Percentiles rank a stretch among this genome's conserved stretches.
These are phyloP conservation scores for Archivesica marissinica DNA, from an alignment of 1,140 invertebrate genomes.

Conservation along the genomic window DNA sequence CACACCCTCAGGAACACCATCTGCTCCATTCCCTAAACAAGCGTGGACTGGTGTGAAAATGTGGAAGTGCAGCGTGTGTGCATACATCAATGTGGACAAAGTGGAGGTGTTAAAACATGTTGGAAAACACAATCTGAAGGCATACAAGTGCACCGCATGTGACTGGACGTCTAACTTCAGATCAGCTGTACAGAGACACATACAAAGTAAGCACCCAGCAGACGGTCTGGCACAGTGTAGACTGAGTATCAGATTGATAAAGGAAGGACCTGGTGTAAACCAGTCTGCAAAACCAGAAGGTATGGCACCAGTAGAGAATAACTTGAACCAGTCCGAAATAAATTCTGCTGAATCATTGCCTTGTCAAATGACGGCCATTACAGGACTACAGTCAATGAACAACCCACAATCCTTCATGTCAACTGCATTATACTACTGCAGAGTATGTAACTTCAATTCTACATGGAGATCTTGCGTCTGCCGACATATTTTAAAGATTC, in stretches of 20 bases:
- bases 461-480: slow-evolving; percentile 67
- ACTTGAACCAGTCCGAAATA: not conserved
- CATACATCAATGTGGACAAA: slow-evolving; percentile 70
- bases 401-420: slow-evolving; percentile 52
- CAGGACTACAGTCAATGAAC: slow-evolving; percentile 55
- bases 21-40: slow-evolving; percentile 5
- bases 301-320: not conserved
- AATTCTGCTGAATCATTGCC: not conserved
- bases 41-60: slow-evolving; percentile 54
- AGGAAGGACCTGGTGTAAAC: slow-evolving; percentile 53
- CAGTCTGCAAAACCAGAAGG: slow-evolving; percentile 40
- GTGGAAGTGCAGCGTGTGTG: slow-evolving; percentile 81
- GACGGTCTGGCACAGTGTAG: slow-evolving; percentile 65
- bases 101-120: slow-evolving; percentile 76
- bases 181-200: slow-evolving; percentile 75
- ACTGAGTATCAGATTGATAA: slow-evolving; percentile 69
- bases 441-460: slow-evolving; percentile 75
- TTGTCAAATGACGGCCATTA: not conserved
- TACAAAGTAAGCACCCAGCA: slow-evolving; percentile 71
- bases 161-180: slow-evolving; percentile 73
- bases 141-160: slow-evolving; percentile 77
- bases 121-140: slow-evolving; percentile 74
- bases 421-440: slow-evolving; percentile 70
- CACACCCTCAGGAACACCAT: not conserved
- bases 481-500: slow-evolving; percentile 70